Evolutionary conservation across 2,888 invertebrate species (phyloP).

Genomic region (Drosophila pegasa): DNA sequence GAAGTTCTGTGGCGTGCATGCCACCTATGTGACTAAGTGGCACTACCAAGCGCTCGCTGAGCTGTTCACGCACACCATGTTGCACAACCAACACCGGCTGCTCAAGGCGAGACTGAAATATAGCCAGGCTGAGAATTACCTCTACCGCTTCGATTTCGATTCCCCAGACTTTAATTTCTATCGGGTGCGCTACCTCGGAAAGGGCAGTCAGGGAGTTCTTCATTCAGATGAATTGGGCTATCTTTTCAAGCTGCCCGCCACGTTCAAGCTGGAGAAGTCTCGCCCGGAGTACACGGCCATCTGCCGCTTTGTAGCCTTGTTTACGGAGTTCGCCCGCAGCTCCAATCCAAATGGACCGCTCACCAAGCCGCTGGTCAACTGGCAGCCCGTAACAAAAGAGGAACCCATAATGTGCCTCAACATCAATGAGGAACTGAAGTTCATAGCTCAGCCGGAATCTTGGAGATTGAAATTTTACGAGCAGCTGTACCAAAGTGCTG

Average conservation of each 20-base stretch:
- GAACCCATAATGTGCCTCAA: conserved; percentile 71
- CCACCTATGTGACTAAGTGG: conserved; percentile 65
- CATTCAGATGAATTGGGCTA: conserved; percentile 82
- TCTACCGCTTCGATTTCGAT: conserved; percentile 82
- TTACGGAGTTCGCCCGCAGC: conserved; percentile 71
- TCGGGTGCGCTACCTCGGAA: conserved; percentile 66
- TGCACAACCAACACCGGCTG: conserved; percentile 74
- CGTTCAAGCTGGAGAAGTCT: conserved; percentile 56
- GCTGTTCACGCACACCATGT: conserved; percentile 61
- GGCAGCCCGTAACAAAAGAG: conserved; percentile 58
- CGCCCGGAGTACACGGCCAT: conserved; percentile 74
- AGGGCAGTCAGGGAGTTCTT: conserved; percentile 52
- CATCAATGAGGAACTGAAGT: conserved; percentile 69
- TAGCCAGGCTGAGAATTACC: conserved; percentile 71
- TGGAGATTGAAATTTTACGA: conserved; percentile 63
- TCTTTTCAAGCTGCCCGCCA: conserved; percentile 67
- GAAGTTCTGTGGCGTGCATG: conserved; percentile 55
- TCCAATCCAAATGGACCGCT: conserved; percentile 74
- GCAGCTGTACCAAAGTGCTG: conserved; percentile 53
- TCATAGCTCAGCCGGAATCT: conserved; percentile 71
- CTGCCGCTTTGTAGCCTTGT: conserved; percentile 70
- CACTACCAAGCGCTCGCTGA: conserved; percentile 72
- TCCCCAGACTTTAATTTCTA: conserved; percentile 81
- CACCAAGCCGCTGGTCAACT: conserved; percentile 53
- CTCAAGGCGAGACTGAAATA: conserved; percentile 67